Conservation (phyloP, 2,888 invertebrate species). For the Nowickia ferox region DNA sequence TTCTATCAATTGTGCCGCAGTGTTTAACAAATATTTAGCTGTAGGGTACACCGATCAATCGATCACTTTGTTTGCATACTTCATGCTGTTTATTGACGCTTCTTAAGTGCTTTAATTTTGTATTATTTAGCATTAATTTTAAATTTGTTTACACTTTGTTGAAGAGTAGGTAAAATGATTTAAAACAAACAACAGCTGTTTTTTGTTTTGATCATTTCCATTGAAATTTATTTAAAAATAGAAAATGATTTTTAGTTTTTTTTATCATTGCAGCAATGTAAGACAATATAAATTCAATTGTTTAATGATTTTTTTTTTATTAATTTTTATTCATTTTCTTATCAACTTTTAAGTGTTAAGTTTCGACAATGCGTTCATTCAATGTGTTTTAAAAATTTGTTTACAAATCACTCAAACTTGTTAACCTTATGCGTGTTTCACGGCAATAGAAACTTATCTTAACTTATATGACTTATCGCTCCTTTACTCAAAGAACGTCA, state of each 20-base stretch:
- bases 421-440: conserved; percentile 22
- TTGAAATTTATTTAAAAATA: conserved; percentile 15
- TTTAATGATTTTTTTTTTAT: conserved; percentile 5
- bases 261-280: not conserved
- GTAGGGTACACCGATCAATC: not conserved
- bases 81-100: conserved; percentile 12
- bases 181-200: conserved; percentile 68
- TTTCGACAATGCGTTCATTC: conserved; percentile 10
- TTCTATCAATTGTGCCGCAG: not conserved
- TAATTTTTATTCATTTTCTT: conserved; percentile 6
- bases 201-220: conserved; percentile 64
- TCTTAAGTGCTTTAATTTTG: conserved; percentile 11
- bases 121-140: conserved; percentile 5
- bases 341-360: conserved; percentile 38
- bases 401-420: too few species aligned
- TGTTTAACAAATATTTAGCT: not conserved
- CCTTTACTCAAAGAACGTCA: too few species aligned
- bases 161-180: conserved; percentile 1
- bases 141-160: conserved; percentile 38
- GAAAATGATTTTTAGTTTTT: not conserved
- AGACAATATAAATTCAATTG: conserved; percentile 14
- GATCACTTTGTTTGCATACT: not conserved
- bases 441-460: conserved; percentile 18
- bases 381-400: too few species aligned
- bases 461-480: too few species aligned